A percentile compares a stretch with the other conserved stretches of the same genome.
Evolutionary conservation across 2,888 invertebrate genomes (phyloP).

Genomic region (Temnothorax ravouxi): DNA sequence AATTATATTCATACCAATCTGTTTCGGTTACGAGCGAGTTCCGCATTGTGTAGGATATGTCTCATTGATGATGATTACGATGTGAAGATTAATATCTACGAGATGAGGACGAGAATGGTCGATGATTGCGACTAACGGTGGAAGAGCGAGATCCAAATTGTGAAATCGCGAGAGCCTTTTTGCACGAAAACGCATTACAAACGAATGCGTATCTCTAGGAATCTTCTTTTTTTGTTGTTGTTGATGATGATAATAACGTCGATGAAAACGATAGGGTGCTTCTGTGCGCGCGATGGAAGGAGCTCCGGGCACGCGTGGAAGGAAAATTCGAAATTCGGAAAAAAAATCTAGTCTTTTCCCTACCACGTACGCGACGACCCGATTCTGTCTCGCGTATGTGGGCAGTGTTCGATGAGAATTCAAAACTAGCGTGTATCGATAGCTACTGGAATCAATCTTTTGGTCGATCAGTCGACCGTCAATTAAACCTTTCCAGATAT

Average conservation of each 20-base stretch:
- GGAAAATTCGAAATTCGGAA: constrained; percentile 65
- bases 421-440: constrained; percentile 46
- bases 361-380: constrained; percentile 46
- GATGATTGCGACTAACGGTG: constrained; percentile 74
- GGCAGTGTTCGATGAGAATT: constrained; percentile 74
- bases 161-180: constrained; percentile 75
- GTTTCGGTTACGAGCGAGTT: constrained; percentile 85
- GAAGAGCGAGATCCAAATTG: constrained; percentile 61
- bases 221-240: constrained; percentile 60
- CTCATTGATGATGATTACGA: constrained; percentile 71
- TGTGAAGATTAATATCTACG: constrained; percentile 71
- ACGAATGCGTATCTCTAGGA: constrained; percentile 49
- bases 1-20: constrained; percentile 80
- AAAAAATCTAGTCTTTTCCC: constrained; percentile 51
- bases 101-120: constrained; percentile 70
- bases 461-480: constrained; percentile 45
- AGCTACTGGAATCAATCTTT: constrained; percentile 45
- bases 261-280: constrained; percentile 68
- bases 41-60: constrained; percentile 81
- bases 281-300: constrained; percentile 75
- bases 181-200: constrained; percentile 63
- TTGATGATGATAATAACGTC: constrained; percentile 62
- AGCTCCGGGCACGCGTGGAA: constrained; percentile 70
- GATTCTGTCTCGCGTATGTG: constrained; percentile 51
- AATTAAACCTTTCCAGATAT: constrained; percentile 36